Evolutionary conservation across 2,888 invertebrate species (phyloP), one percentile per base, ranked within the genome.

Genomic region (Margaritifera margaritifera): DNA sequence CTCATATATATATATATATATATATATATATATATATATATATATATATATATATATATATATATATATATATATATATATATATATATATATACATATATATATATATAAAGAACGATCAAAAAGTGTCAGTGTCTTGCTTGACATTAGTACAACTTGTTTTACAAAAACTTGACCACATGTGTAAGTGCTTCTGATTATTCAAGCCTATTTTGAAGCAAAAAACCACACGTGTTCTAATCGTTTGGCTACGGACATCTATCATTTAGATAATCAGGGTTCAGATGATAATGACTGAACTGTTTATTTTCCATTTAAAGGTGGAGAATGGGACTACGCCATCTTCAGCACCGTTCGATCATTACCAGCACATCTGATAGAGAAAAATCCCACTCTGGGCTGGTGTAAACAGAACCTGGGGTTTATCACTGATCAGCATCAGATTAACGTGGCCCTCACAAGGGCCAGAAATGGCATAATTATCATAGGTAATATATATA

Each of bases 371-470:
- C 76, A 74, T 61, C 79, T 81, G 67, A 86, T 85, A n/a, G 84
- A 85, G 64, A 69, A 66, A 8, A 71, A 71, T 25, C 85, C 87
- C 4, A 83, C 84, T 5, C 63, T 73, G 4, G 83, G 83, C 31
- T 87, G 86, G 87, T 75, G 80, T 54, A 79, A 72, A 31, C 72
- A 79, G 31, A 80, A 84, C 62, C 81, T 88, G 20, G 88, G 88
- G 4, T 88, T 87, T 68, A 86, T 88, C n/a, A 84, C 83, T 6
- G 88, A 88, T 72, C 72, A 74, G 15, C 82, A 87, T 66, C 87
- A 87, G 69, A 82, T 85, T 51, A 87, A 87, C 77, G 86, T 87
- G 24, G 86, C 86, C 8, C 70, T 87, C 31, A 87, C 87, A 20
- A 68, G 87, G 65, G 86, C 87, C 2, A 63, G 80, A 15, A 79